phyloP scores from a whole-genome alignment of 2,888 invertebrate genomes.

The Morpho deidamia region DNA sequence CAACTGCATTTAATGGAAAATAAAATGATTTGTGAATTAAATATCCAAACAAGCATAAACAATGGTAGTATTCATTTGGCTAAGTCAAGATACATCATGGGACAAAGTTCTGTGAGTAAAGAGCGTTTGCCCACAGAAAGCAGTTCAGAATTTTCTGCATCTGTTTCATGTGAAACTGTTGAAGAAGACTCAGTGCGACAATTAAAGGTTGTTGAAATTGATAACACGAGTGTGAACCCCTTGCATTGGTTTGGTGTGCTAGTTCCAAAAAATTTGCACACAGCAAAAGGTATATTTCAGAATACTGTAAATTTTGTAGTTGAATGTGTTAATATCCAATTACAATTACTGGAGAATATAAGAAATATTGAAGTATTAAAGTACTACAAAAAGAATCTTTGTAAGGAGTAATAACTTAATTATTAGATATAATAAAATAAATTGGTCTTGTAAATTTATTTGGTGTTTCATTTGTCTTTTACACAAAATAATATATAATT shows the following conservation, averaged over 20 bases:
- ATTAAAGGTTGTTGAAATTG: constrained; percentile 51
- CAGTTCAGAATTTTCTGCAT: constrained; percentile 65
- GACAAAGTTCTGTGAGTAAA: constrained; percentile 83
- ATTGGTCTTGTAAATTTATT: too few species aligned
- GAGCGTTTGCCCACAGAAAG: constrained; percentile 85
- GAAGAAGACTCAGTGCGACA: constrained; percentile 63
- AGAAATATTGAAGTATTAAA: constrained; percentile 46
- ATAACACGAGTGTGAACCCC: constrained; percentile 77
- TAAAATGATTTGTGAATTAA: constrained; percentile 81
- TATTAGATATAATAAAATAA: too few species aligned
- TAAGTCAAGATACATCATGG: constrained; percentile 87
- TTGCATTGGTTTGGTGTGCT: constrained; percentile 92
- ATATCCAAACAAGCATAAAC: constrained; percentile 83
- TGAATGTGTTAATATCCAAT: constrained; percentile 84
- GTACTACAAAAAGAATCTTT: constrained; percentile 35
- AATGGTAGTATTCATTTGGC: constrained; percentile 86
- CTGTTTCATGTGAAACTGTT: constrained; percentile 48
- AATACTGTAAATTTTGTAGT: constrained; percentile 82
- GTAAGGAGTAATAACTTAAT: too few species aligned
- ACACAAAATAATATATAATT: too few species aligned
- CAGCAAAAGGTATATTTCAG: constrained; percentile 86
- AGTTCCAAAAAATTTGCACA: constrained; percentile 87
- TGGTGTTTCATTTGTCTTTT: too few species aligned
- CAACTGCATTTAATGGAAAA: constrained; percentile 86
- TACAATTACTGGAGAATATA: constrained; percentile 68